Percentiles rank a stretch among this genome's conserved stretches.
These are phyloP conservation scores for Drosophila yakuba DNA, from an alignment of 1,140 invertebrate species.

Conservation along the genomic window DNA sequence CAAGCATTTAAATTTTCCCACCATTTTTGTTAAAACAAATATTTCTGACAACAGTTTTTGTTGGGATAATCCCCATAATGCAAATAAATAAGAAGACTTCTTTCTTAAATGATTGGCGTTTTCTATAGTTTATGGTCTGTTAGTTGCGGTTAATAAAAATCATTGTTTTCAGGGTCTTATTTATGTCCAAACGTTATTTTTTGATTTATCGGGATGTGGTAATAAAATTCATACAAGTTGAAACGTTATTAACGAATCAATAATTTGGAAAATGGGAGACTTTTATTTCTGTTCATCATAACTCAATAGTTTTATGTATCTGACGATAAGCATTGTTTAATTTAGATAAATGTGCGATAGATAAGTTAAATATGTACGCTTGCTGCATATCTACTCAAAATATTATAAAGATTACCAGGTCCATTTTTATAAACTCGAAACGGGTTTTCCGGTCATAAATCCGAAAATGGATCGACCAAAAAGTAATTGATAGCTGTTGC, in stretches of 20 bases:
- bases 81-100: not conserved
- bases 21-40: not conserved
- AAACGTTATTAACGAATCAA: not conserved
- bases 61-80: not conserved
- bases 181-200: not conserved
- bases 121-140: not conserved
- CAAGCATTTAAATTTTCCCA: not conserved
- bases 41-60: not conserved
- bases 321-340: not conserved
- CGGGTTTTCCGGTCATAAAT: conserved; percentile 19
- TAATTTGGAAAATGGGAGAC: not conserved
- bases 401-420: conserved; percentile 1
- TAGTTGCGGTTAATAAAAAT: not conserved
- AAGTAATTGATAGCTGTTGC: not conserved
- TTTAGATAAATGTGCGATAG: conserved; percentile 2
- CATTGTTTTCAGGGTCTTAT: not conserved
- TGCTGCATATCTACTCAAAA: not conserved
- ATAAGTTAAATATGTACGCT: conserved; percentile 12
- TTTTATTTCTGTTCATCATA: conserved; percentile 2
- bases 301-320: not conserved
- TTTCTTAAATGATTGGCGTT: not conserved
- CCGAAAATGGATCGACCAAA: not conserved
- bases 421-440: conserved; percentile 1
- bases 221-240: not conserved
- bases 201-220: not conserved